Conservation (phyloP, 35 echinoderm and acorn worm species). For the Strongylocentrotus purpuratus region DNA sequence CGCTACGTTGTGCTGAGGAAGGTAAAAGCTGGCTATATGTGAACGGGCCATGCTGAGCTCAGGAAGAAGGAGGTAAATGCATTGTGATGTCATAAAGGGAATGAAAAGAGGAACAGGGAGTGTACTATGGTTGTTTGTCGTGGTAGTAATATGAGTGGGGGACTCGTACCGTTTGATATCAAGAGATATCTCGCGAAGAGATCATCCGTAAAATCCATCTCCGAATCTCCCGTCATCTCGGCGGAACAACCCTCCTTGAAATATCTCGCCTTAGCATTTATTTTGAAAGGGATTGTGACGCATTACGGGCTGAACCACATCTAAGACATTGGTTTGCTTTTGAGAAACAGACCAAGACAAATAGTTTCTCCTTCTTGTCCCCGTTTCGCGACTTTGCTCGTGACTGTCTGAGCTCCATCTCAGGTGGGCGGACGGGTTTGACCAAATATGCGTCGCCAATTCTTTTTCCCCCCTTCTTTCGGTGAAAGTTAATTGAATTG, state of each 20-base stretch:
- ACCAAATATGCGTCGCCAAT: background rate
- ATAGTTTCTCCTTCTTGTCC: background rate
- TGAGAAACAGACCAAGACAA: background rate
- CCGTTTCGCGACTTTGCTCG: background rate
- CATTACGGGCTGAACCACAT: conserved; percentile 12
- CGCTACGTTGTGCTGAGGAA: background rate
- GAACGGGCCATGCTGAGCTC: background rate
- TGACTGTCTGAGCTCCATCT: background rate
- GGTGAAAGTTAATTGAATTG: conserved; percentile 33
- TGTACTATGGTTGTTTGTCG: conserved; percentile 36
- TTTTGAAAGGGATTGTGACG: conserved; percentile 17
- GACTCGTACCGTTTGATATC: background rate
- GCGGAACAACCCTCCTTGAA: background rate
- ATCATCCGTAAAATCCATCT: background rate
- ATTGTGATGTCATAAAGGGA: background rate
- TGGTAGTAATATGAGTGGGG: background rate
- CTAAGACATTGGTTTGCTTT: conserved; percentile 4
- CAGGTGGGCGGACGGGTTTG: background rate
- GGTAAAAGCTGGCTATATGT: background rate
- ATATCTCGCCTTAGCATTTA: conserved; percentile 25
- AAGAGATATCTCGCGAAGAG: background rate
- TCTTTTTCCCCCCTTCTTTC: background rate
- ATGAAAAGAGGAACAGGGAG: background rate
- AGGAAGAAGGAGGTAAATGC: background rate
- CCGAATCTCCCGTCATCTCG: background rate